A percentile compares a stretch with the other conserved stretches of the same genome.
These are phyloP conservation scores for Xiphophorus couchianus DNA, from an alignment of 2,113 vertebrate genomes.

Conservation along the genomic window DNA sequence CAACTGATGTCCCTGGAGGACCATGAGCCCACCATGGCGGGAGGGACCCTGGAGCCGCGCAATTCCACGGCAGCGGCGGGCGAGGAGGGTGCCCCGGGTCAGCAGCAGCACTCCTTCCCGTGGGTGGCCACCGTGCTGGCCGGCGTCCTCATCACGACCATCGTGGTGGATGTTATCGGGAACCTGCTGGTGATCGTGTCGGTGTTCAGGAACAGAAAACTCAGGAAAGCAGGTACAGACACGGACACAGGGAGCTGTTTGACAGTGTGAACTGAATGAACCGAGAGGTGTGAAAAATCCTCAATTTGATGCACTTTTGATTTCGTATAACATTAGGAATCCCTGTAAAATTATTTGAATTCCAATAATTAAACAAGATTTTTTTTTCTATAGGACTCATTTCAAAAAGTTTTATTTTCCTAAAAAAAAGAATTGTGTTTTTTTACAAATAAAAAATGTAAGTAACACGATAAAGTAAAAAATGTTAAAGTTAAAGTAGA, in stretches of 20 bases:
- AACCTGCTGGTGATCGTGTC: slow-evolving; percentile 86
- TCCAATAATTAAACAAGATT: neutral
- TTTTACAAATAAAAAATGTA: too few relatives aligned
- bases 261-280: neutral
- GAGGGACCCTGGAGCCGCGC: slow-evolving; percentile 59
- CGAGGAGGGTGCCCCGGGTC: slow-evolving; percentile 50
- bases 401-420: neutral
- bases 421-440: neutral
- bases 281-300: neutral
- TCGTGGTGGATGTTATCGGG: slow-evolving; percentile 83
- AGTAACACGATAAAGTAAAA: neutral
- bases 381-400: neutral
- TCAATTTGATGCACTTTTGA: neutral
- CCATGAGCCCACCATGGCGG: slow-evolving; percentile 67
- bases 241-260: neutral
- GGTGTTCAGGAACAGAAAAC: slow-evolving; percentile 85
- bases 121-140: slow-evolving; percentile 78
- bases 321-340: neutral
- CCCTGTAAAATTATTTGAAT: neutral
- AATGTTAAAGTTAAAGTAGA: neutral
- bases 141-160: slow-evolving; percentile 83
- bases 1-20: slow-evolving; percentile 73
- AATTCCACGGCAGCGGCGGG: slow-evolving; percentile 66
- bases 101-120: slow-evolving; percentile 64
- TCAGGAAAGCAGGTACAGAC: slow-evolving; percentile 83